Base-by-base conservation (phyloP, 1,140 invertebrate species). In the Dysdera silvatica region DNA sequence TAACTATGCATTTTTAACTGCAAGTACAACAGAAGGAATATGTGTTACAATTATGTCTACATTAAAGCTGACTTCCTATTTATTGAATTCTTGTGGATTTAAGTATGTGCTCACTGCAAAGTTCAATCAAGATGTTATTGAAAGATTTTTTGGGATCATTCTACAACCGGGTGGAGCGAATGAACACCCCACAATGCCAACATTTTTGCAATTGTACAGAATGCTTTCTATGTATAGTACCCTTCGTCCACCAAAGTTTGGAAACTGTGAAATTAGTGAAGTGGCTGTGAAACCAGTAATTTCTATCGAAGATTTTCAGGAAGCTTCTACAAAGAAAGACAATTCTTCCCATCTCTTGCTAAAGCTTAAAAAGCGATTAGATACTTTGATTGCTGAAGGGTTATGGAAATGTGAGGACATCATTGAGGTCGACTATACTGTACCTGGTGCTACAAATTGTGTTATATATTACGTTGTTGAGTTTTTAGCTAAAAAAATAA, bases 171-270 rank as follows among this genome's bases (percentile, higher is more conserved):
- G 45, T 8, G 20, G 35, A 14, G 26, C n/a, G 28, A 58, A 64
- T 31, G 52, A 58, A 12, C 53, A 64, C 32, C 61, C 61, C n/a
- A 59, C 54, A 24, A 56, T 56, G 24, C 18, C 53, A 7, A 31
- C 53, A 23, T 64, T 64, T 43, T 49, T 64, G 4, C 61, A 64
- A 29, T 54, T 64, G 16, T 64, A n/a, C n/a, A n/a, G n/a, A n/a
- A n/a, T n/a, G n/a, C n/a, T n/a, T n/a, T n/a, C n/a, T n/a, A n/a
- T n/a, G n/a, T n/a, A n/a, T n/a, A n/a, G n/a, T n/a, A n/a, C n/a
- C n/a, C n/a, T n/a, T n/a, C n/a, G n/a, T n/a, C n/a, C n/a, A n/a
- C n/a, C n/a, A n/a, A n/a, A n/a, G n/a, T n/a, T n/a, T n/a, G n/a
- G n/a, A n/a, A n/a, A n/a, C n/a, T n/a, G n/a, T n/a, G n/a, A n/a